These are phyloP conservation scores for Capromys pilorides DNA, from an alignment of 2,797 vertebrate genomes.

Conservation along the genomic window DNA sequence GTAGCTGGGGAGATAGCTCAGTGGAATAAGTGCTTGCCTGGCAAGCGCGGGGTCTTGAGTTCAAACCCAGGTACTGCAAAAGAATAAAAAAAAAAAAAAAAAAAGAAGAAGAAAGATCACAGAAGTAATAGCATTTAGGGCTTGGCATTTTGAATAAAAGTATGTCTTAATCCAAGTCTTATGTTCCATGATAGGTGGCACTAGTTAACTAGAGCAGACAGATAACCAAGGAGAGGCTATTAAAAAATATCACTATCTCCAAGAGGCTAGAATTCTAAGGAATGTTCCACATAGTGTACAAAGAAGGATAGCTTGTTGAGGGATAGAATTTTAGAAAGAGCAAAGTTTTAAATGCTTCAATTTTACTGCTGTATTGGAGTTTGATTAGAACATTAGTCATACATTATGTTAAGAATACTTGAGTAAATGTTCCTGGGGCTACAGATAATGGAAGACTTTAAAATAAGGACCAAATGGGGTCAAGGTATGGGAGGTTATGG, in stretches of 20 bases:
- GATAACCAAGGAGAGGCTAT: background rate
- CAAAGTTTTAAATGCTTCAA: background rate
- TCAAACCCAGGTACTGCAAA: too few relatives aligned
- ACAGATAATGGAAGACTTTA: slow-evolving; percentile 30
- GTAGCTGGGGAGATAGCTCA: background rate
- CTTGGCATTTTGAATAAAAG: background rate
- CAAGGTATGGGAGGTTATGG: background rate
- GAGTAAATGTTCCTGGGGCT: background rate
- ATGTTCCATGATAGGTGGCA: background rate
- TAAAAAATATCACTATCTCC: background rate
- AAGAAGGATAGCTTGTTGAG: background rate
- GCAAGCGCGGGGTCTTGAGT: too few relatives aligned
- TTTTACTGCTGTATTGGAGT: slow-evolving; percentile 15
- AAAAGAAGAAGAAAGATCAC: too few relatives aligned
- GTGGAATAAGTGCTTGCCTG: too few relatives aligned
- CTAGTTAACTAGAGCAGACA: background rate
- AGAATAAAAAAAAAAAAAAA: too few relatives aligned
- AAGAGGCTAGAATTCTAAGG: background rate
- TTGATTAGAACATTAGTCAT: slow-evolving; percentile 52
- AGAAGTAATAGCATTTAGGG: slow-evolving; percentile 7
- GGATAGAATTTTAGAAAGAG: slow-evolving; percentile 46
- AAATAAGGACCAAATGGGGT: background rate
- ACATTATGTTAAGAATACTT: slow-evolving; percentile 38
- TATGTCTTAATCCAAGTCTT: background rate
- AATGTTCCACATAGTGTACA: background rate